A percentile compares a stretch with the other conserved stretches of the same genome.
These are phyloP conservation scores for Patella vulgata DNA, from an alignment of 1,140 invertebrate species.

Conservation along the genomic window DNA sequence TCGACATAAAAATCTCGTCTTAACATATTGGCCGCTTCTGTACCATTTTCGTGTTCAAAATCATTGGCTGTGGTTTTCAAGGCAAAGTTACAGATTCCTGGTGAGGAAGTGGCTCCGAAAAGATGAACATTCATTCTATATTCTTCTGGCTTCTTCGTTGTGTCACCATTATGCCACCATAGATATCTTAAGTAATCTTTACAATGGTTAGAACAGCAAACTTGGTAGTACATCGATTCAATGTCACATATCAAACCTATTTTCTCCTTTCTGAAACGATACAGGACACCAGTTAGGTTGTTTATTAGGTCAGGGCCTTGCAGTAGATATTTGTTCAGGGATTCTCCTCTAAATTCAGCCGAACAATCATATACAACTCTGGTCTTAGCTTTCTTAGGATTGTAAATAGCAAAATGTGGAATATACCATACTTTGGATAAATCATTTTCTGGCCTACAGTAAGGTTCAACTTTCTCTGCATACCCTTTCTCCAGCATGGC, in stretches of 20 bases:
- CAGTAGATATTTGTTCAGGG: conserved; percentile 45
- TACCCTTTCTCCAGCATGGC: conserved; percentile 13
- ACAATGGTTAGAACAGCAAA: conserved; percentile 15
- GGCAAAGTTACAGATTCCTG: conserved; percentile 33
- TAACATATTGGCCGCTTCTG: conserved; percentile 23
- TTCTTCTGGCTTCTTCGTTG: not conserved
- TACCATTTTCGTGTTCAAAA: conserved; percentile 14
- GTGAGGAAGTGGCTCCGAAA: conserved; percentile 33
- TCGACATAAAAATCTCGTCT: conserved; percentile 43
- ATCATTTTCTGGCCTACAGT: conserved; percentile 7
- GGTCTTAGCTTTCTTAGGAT: too few relatives aligned
- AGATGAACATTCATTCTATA: conserved; percentile 35
- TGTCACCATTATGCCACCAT: conserved; percentile 29
- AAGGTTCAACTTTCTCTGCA: conserved; percentile 19
- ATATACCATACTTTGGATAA: conserved; percentile 34
- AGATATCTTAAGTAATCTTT: conserved; percentile 36
- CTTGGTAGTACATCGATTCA: conserved; percentile 47
- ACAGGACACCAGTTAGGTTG: conserved; percentile 41
- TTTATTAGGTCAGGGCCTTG: conserved; percentile 46
- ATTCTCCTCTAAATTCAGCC: conserved; percentile 29
- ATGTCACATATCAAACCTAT: conserved; percentile 48
- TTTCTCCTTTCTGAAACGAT: conserved; percentile 38
- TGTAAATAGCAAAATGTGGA: too few relatives aligned
- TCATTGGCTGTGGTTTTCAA: conserved; percentile 29
- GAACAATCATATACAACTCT: too few relatives aligned